These are phyloP conservation scores for Sebastes oblongus DNA, from an alignment of 2,797 vertebrate species.

Conservation along the genomic window DNA sequence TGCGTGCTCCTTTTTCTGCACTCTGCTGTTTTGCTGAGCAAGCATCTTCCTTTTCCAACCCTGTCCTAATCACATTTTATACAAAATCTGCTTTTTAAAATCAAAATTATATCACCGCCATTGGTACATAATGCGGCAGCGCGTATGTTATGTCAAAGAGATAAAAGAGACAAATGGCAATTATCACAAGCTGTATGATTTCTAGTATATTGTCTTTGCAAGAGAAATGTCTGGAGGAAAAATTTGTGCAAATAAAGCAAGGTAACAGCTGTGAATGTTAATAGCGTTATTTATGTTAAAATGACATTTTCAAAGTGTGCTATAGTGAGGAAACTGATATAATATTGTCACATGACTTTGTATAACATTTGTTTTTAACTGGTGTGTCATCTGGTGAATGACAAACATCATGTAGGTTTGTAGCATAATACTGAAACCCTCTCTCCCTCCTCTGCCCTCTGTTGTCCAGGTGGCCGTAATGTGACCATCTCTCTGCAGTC, in stretches of 20 bases:
- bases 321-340: not conserved
- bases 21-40: not conserved
- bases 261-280: not conserved
- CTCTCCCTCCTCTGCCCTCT: not conserved
- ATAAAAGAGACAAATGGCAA: not conserved
- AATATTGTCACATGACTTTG: not conserved
- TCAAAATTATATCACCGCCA: not conserved
- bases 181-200: not conserved
- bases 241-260: not conserved
- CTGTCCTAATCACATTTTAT: not conserved
- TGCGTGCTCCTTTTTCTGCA: not conserved
- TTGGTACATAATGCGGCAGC: not conserved
- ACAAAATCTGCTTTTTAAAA: not conserved
- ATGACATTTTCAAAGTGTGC: not conserved
- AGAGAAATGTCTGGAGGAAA: not conserved
- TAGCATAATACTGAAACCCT: not conserved
- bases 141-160: not conserved
- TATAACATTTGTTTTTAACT: not conserved
- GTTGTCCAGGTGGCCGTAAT: constrained; percentile 91
- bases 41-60: not conserved
- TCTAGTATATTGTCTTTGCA: not conserved
- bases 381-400: not conserved
- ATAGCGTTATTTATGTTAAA: not conserved
- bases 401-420: not conserved
- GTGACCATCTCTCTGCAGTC: constrained; percentile 98